These are phyloP conservation scores for Diarsia mendica DNA, from an alignment of 2,888 invertebrate genomes.

Conservation along the genomic window DNA sequence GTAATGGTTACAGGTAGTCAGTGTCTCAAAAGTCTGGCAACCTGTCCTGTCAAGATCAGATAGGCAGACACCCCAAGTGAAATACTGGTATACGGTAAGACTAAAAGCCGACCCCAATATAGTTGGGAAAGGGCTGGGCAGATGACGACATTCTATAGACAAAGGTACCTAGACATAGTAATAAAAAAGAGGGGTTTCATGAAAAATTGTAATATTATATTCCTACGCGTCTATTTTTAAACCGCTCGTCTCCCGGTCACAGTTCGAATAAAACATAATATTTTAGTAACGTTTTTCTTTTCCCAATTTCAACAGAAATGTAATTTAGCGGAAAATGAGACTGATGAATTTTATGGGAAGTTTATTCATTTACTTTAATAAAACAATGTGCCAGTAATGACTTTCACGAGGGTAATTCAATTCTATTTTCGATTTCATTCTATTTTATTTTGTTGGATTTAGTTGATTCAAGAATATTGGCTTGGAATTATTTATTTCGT, in stretches of 20 bases:
- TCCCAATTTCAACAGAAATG: constrained; percentile 12
- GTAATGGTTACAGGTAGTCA: no score
- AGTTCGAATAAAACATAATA: background rate
- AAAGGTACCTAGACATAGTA: background rate
- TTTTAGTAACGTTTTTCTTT: constrained; percentile 10
- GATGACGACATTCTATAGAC: background rate
- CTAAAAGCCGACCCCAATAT: no score
- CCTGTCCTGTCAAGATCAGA: no score
- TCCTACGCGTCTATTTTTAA: constrained; percentile 1
- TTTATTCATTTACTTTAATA: constrained; percentile 38
- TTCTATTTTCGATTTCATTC: background rate
- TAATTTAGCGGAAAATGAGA: constrained; percentile 22
- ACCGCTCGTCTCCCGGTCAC: background rate
- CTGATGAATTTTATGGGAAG: constrained; percentile 17
- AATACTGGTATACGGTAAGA: no score
- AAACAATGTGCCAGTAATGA: constrained; percentile 36
- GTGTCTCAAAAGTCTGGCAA: no score
- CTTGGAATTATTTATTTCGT: no score
- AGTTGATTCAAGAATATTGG: no score
- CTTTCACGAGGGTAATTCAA: constrained; percentile 2
- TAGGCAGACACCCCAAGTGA: no score
- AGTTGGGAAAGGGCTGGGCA: no score
- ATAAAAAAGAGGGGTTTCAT: background rate
- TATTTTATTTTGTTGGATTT: constrained; percentile 7
- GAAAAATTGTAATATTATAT: background rate